Conservation (phyloP, 2,888 invertebrate species). For the Drosophila demipolita region DNA sequence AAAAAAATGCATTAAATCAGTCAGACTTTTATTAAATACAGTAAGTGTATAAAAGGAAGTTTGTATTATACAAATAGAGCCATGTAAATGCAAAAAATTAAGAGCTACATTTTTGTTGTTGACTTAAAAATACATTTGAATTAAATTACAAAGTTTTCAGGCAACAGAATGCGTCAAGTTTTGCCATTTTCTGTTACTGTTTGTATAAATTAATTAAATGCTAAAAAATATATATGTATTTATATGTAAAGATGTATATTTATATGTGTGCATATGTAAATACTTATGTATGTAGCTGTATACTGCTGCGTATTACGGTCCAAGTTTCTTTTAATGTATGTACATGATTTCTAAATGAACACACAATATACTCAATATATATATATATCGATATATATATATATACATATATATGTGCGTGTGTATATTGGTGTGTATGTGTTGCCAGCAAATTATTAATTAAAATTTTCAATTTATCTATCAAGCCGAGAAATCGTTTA, state of each 20-base stretch:
- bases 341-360: slow-evolving; percentile 51
- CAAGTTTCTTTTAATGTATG: slow-evolving; percentile 38
- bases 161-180: neutral
- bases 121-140: slow-evolving; percentile 16
- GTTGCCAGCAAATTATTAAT: slow-evolving; percentile 19
- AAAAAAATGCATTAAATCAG: slow-evolving; percentile 76
- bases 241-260: slow-evolving; percentile 45
- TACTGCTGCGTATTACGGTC: slow-evolving; percentile 22
- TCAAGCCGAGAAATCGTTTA: slow-evolving; percentile 4
- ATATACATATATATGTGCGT: slow-evolving; percentile 6
- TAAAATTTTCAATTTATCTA: slow-evolving; percentile 10
- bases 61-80: slow-evolving; percentile 39
- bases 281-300: slow-evolving; percentile 10
- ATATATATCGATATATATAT: neutral
- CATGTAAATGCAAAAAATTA: slow-evolving; percentile 56
- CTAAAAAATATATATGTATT: slow-evolving; percentile 33
- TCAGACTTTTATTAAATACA: slow-evolving; percentile 70
- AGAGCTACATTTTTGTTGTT: slow-evolving; percentile 16
- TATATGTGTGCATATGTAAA: slow-evolving; percentile 31
- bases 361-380: slow-evolving; percentile 4
- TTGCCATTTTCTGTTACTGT: neutral
- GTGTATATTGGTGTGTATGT: slow-evolving; percentile 12
- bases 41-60: slow-evolving; percentile 35
- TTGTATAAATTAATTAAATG: slow-evolving; percentile 54
- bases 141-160: slow-evolving; percentile 18